Evolutionary conservation across 2,113 vertebrate genomes (phyloP).

Genomic region (Ceratotherium simum): DNA sequence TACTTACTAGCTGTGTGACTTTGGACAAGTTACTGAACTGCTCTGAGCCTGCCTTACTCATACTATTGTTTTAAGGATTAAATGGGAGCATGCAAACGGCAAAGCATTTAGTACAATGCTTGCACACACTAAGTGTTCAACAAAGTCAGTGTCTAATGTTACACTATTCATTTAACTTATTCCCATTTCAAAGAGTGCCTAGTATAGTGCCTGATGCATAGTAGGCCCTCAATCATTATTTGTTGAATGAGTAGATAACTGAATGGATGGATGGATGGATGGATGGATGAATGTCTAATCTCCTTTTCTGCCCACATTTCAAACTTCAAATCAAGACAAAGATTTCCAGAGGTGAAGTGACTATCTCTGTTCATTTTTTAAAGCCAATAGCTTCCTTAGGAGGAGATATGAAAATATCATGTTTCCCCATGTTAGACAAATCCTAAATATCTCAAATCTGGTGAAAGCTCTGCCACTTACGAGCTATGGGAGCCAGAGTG

Average conservation of each 20-base stretch:
- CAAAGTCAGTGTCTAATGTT: background rate
- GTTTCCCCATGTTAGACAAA: background rate
- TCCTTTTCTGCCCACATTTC: background rate
- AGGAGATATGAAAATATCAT: background rate
- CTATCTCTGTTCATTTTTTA: background rate
- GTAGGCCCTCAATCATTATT: background rate
- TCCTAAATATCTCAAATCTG: background rate
- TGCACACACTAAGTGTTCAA: background rate
- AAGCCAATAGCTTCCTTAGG: background rate
- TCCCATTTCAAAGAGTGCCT: background rate
- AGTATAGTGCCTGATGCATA: background rate
- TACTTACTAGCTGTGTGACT: background rate
- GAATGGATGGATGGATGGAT: background rate
- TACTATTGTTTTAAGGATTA: background rate
- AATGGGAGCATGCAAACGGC: background rate
- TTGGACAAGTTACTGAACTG: background rate
- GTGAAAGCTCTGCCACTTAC: background rate
- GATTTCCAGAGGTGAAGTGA: conserved; percentile 40
- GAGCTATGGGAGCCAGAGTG: background rate
- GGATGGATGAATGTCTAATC: background rate
- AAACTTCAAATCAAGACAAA: background rate
- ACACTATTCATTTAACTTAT: background rate
- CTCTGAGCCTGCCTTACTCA: background rate
- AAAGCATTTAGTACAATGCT: background rate
- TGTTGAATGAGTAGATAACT: background rate